Evolutionary conservation across 2,888 invertebrate genomes (phyloP).

Genomic region (Helleia helle): DNA sequence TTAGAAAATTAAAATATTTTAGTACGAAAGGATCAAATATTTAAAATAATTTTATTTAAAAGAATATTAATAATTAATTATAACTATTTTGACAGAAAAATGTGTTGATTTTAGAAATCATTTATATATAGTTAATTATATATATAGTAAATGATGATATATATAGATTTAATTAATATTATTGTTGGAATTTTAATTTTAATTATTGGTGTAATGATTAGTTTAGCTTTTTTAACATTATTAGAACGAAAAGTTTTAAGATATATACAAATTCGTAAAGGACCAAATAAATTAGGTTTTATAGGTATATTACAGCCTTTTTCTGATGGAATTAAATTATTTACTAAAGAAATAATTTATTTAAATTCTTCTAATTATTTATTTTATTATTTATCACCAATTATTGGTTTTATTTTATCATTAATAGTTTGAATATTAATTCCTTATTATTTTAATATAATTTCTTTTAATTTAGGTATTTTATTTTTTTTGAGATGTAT

Average conservation of each 20-base stretch:
- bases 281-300: conserved; percentile 53
- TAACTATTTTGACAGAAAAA: conserved; percentile 78
- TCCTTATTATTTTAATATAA: conserved; percentile 69
- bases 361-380: conserved; percentile 75
- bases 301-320: conserved; percentile 76
- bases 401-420: conserved; percentile 74
- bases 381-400: conserved; percentile 75
- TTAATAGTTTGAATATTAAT: conserved; percentile 74
- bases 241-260: conserved; percentile 79
- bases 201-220: conserved; percentile 75
- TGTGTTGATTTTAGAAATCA: conserved; percentile 82
- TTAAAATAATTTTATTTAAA: conserved; percentile 60
- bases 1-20: conserved; percentile 73
- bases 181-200: conserved; percentile 65
- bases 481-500: conserved; percentile 79
- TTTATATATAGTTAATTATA: conserved; percentile 69
- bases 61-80: conserved; percentile 39
- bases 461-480: conserved; percentile 73
- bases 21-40: conserved; percentile 87
- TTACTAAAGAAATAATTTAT: conserved; percentile 77
- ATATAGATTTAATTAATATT: conserved; percentile 50
- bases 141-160: conserved; percentile 62
- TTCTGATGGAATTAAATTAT: conserved; percentile 82
- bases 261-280: conserved; percentile 80
- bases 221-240: conserved; percentile 81